Base-by-base conservation (phyloP, 1,140 invertebrate species). In the Conus betulinus region DNA sequence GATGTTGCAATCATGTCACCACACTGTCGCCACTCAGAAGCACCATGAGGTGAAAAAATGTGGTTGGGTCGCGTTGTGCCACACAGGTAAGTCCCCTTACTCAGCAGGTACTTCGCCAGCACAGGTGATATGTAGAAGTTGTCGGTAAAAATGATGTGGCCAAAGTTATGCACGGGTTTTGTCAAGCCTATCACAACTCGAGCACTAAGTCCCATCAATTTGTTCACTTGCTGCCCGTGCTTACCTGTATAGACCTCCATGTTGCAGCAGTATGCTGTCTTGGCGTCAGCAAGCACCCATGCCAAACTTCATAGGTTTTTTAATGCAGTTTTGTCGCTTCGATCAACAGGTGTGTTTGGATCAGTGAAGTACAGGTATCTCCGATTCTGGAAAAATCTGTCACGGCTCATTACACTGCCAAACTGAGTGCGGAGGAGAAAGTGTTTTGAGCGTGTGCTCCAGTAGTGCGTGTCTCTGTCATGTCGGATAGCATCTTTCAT, bases 221-320 rank as follows among this genome's bases (percentile, higher is more conserved):
- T n/a, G n/a, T n/a, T n/a, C n/a, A n/a, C n/a, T 53, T 63, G 52
- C 15, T 82, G 6, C 39, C 63, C 78, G 27, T 87, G 60, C 71
- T 89, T 89, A n/a, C 90, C 90, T 3, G 84, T 53, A 53, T 91
- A 91, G 17, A 90, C 78, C 1, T 91, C 27, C 79, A 88, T 89
- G 57, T 88, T 79, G 8, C 20, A 74, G 27, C 88, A 60, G 87
- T 89, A 92, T 20, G 86, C 91, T 27, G 60, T 91, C 11, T 57
- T 55, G 3, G 89, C 57, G 76, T 91, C 85, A 25, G 88, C 88
- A 51, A 82, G 17, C 20, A 85, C 85, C 90, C 87, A 91, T 85
- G 5, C 91, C 87, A 88, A 89, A 85, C 87, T 92, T 92, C 1
- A 86, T 84, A 78, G 90, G 91, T 79, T 92, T 92, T 20, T 88